These are phyloP conservation scores for Drosophila quadrilineata DNA, from an alignment of 1,140 invertebrate species.

Conservation along the genomic window DNA sequence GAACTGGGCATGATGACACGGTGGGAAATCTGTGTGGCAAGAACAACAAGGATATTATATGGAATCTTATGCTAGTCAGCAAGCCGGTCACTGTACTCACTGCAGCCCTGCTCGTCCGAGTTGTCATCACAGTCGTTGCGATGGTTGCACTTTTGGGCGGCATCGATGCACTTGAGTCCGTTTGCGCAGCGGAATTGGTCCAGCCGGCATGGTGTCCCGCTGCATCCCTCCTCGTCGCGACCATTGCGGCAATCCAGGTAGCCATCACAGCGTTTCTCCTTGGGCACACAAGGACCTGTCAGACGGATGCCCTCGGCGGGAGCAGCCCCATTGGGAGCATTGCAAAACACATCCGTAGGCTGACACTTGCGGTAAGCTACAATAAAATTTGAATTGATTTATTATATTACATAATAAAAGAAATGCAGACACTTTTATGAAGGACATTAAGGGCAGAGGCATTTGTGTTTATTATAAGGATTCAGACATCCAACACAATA, in stretches of 20 bases:
- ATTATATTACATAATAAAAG: too few species aligned
- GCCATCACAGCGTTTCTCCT: constrained; percentile 94
- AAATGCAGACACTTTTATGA: too few species aligned
- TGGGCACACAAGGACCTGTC: constrained; percentile 90
- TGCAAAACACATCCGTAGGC: constrained; percentile 91
- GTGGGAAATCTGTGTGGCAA: constrained; percentile 89
- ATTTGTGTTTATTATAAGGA: too few species aligned
- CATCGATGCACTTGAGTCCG: constrained; percentile 92
- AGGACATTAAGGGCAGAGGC: too few species aligned
- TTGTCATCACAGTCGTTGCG: constrained; percentile 94
- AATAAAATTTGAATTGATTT: background rate
- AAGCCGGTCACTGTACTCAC: constrained; percentile 86
- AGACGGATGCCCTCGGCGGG: constrained; percentile 81
- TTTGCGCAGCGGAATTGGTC: constrained; percentile 95
- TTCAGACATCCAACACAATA: too few species aligned
- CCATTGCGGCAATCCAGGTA: constrained; percentile 93
- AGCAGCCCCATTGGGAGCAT: constrained; percentile 81
- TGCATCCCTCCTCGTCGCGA: constrained; percentile 91
- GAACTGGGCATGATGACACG: constrained; percentile 95
- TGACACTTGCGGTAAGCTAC: constrained; percentile 94
- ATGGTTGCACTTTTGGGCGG: constrained; percentile 91
- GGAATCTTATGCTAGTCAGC: too few species aligned
- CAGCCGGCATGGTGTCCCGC: constrained; percentile 87
- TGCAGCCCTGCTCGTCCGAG: constrained; percentile 93
- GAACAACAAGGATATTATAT: background rate